Conservation (phyloP, 2,888 invertebrate species). For the Noctua pronuba region DNA sequence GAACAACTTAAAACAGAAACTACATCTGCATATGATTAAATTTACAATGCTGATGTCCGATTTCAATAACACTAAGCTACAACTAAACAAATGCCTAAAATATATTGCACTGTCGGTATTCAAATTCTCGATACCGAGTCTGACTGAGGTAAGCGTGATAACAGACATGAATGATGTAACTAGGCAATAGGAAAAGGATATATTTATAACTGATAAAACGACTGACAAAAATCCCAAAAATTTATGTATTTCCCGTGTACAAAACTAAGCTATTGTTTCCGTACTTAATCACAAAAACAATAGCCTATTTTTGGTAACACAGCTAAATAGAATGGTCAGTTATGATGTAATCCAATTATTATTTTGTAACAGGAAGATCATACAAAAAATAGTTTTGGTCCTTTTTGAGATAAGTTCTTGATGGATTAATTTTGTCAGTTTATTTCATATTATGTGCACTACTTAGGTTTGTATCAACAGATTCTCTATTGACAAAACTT, state of each 20-base stretch:
- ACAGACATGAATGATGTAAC: background rate
- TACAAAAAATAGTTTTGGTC: background rate
- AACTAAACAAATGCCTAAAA: background rate
- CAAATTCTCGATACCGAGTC: background rate
- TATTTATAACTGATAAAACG: background rate
- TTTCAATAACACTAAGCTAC: background rate
- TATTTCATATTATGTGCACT: background rate
- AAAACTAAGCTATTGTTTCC: no score
- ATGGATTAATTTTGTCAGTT: background rate
- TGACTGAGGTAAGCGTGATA: background rate
- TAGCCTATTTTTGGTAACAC: constrained; percentile 8
- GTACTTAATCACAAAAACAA: constrained; percentile 30
- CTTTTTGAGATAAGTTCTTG: constrained; percentile 5
- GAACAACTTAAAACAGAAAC: background rate
- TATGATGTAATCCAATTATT: constrained; percentile 12
- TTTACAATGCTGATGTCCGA: background rate
- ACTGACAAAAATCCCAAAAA: background rate
- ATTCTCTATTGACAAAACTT: background rate
- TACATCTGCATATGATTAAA: background rate
- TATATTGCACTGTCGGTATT: background rate
- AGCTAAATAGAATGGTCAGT: constrained; percentile 4
- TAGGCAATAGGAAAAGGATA: background rate
- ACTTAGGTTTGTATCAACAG: background rate
- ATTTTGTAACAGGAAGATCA: constrained; percentile 31
- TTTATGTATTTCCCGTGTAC: constrained; percentile 11